Evolutionary conservation across 2,113 vertebrate genomes (phyloP), one percentile per base, ranked within the genome.

Genomic region (Cyrtonyx montezumae): DNA sequence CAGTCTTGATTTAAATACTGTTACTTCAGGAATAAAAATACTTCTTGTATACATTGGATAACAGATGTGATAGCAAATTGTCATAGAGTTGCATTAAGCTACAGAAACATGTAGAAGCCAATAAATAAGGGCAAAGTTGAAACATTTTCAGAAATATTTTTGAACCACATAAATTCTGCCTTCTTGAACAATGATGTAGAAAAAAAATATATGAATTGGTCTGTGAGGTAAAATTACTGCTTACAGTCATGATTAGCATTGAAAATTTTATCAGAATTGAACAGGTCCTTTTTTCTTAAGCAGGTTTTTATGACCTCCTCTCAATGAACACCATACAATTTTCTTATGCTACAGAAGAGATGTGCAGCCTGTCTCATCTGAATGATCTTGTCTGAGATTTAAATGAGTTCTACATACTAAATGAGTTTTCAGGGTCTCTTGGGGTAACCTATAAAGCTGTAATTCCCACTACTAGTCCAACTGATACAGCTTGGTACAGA

Each of bases 221-320:
- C 63, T 62, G 90, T 94, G 96, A 98, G 96, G 97, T 96, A 97
- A 98, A 97, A 97, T 93, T 96, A 97, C 94, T 94, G 1, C 94
- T 90, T 92, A 95, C 94, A 98, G 97, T 97, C 96, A 95, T 97
- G 66, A 86, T 96, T 98, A 98, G 97, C 96, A 94, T 96, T 94
- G 92, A 93, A 96, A 96, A 67, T 91, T 98, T 98, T 98, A 98
- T 98, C 96, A 98, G 97, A 98, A 97, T 96, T 98, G 97, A 98
- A 95, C 96, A 97, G 97, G 96, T 48, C 21, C n/a, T 53, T 62
- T 67, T 37, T 40, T 70, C 84, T 67, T 28, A 76, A 79, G 17
- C 8, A 73, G n/a, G 8, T 5, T 76, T 93, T 71, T 48, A 61
- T 28, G 30, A 49, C 2, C 43, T 75, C 84, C 28, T 53, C n/a